A percentile compares a stretch with the other conserved stretches of the same genome.
These are phyloP conservation scores for Pseudoips prasinana DNA, from an alignment of 2,888 invertebrate species.

Conservation along the genomic window DNA sequence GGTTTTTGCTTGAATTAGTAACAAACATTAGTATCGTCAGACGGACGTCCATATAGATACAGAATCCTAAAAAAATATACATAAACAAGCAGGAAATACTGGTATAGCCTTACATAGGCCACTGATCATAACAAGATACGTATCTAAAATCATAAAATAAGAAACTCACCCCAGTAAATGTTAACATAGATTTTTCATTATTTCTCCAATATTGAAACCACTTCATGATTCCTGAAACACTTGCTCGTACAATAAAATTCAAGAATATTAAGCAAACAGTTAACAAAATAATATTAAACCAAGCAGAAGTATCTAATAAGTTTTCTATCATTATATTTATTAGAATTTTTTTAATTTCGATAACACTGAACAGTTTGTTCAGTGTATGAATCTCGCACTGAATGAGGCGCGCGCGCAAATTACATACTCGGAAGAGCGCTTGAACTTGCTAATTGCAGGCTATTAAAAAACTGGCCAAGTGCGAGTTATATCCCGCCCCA, in stretches of 20 bases:
- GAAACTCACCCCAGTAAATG: conserved; percentile 21
- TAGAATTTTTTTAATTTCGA: conserved; percentile 1
- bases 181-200: conserved; percentile 12
- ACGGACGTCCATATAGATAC: too few relatives aligned
- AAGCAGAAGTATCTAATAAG: conserved; percentile 7
- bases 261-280: conserved; percentile 13
- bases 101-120: too few relatives aligned
- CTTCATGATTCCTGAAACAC: conserved; percentile 23
- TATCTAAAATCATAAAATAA: too few relatives aligned
- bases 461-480: too few relatives aligned
- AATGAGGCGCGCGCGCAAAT: background rate
- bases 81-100: too few relatives aligned
- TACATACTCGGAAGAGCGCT: background rate
- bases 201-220: conserved; percentile 24
- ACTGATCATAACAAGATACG: too few relatives aligned
- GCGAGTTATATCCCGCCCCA: too few relatives aligned
- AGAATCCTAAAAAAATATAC: too few relatives aligned
- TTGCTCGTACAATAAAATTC: conserved; percentile 5
- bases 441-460: too few relatives aligned
- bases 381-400: too few relatives aligned
- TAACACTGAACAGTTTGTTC: background rate
- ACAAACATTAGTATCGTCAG: too few relatives aligned
- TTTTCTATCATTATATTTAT: conserved; percentile 23
- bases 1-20: too few relatives aligned
- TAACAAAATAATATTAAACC: conserved; percentile 13